Percentiles rank a stretch among this genome's conserved stretches.
Evolutionary conservation across 2,797 vertebrate species (phyloP).

Genomic region (Pempheris klunzingeri): DNA sequence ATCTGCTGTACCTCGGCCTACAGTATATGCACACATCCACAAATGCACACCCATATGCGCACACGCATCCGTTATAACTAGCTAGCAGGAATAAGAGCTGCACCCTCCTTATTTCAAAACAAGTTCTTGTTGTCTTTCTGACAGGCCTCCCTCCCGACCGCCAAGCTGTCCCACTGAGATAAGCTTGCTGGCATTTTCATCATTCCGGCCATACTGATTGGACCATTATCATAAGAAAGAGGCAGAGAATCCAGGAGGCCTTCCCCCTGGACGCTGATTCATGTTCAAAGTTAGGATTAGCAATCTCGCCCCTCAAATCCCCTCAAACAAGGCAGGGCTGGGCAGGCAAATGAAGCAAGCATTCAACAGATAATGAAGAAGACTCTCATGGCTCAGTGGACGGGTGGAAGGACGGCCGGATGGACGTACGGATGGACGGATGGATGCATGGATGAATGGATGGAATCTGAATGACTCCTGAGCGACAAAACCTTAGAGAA

Average conservation of each 20-base stretch:
- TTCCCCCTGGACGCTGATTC: slow-evolving; percentile 87
- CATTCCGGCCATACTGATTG: slow-evolving; percentile 84
- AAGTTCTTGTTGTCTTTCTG: slow-evolving; percentile 76
- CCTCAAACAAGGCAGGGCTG: slow-evolving; percentile 90
- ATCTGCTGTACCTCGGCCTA: slow-evolving; percentile 9
- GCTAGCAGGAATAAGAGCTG: slow-evolving; percentile 37
- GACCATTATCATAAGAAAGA: slow-evolving; percentile 95
- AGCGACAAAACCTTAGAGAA: slow-evolving; percentile 8
- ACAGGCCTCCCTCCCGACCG: slow-evolving; percentile 66
- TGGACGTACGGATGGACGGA: slow-evolving; percentile 65
- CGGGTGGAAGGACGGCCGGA: slow-evolving; percentile 74
- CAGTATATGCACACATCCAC: background rate
- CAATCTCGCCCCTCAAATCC: slow-evolving; percentile 92
- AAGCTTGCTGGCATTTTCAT: slow-evolving; percentile 93
- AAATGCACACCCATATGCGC: slow-evolving; percentile 3
- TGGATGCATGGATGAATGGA: no score
- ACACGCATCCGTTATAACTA: slow-evolving; percentile 19
- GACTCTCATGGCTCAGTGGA: slow-evolving; percentile 77
- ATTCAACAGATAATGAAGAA: slow-evolving; percentile 86
- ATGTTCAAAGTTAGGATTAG: slow-evolving; percentile 98
- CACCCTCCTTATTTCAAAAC: slow-evolving; percentile 63
- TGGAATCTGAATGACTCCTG: slow-evolving; percentile 56
- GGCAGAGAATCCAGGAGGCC: slow-evolving; percentile 87
- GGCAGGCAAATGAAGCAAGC: slow-evolving; percentile 86
- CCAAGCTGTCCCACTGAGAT: slow-evolving; percentile 92